Evolutionary conservation across 2,888 invertebrate species (phyloP), one percentile per base, ranked within the genome.

Genomic region (Alcis repandata): DNA sequence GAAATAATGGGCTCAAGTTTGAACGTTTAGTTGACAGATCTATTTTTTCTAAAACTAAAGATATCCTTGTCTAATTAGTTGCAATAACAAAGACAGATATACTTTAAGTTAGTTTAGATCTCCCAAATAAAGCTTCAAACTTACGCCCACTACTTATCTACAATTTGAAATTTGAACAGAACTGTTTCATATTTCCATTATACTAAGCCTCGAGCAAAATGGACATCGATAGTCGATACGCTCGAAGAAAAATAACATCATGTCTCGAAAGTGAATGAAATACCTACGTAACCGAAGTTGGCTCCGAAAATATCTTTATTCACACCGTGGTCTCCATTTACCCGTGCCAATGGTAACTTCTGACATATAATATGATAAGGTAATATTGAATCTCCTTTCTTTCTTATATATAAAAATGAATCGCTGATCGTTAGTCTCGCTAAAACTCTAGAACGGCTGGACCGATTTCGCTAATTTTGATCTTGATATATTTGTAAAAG

Each of bases 191-290:
- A 38, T 54, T 54, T 43, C 43, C 27, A 43, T 54, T 43, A 41
- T 32, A 6, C 32, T 13, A 27, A 19, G 17, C 48, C n/a, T 32
- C 17, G 0, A 19, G 11, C 32, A 54, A 40, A 54, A 43, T 27
- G 32, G 43, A 32, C 32, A 43, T 41, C 54, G 40, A 40, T 41
- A 53, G 32, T 41, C 54, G 40, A 40, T 41, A 53, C 41, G 13
- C n/a, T 43, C 20, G 22, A 17, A 46, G 20, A 49, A 63, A 63
- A 43, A 58, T 63, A 58, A 38, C 52, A 52, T 36, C 36, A 38
- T 27, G 49, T 51, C 41, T 19, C 38, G 13, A 33, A n/a, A 59
- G 60, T 46, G 38, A 58, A 38, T 52, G 52, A 20, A 41, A 61
- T 27, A 27, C 27, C 27, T 20, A 40, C 27, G 48, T 54, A 61